phyloP scores from a whole-genome alignment of 2,797 vertebrate species.

The Eulemur coronatus region DNA sequence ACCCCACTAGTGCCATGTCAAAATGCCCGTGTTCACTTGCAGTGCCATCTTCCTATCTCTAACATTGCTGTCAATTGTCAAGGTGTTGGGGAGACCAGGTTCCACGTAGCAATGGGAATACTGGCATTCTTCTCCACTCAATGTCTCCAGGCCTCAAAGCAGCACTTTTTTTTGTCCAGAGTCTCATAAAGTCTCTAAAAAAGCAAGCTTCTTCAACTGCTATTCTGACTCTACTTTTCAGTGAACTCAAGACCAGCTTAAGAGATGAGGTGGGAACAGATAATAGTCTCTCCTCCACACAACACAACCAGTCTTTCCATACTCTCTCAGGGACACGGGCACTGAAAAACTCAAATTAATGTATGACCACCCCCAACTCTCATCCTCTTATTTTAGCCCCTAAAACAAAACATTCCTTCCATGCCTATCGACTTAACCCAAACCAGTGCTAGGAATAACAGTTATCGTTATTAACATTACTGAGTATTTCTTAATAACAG shows the following conservation, averaged over 20 bases:
- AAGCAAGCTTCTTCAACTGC: background rate
- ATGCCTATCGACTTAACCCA: background rate
- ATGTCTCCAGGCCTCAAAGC: background rate
- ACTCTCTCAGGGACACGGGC: background rate
- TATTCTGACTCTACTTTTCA: background rate
- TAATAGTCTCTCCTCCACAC: background rate
- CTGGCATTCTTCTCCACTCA: background rate
- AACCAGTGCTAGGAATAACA: background rate
- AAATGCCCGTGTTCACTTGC: background rate
- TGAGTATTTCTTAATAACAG: conserved; percentile 13
- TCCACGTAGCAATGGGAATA: background rate
- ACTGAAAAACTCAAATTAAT: background rate
- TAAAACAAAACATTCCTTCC: background rate
- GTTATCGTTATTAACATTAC: background rate
- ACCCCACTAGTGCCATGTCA: fast-evolving
- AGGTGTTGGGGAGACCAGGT: background rate
- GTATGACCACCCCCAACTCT: background rate
- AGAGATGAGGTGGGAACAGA: background rate
- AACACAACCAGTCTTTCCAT: background rate
- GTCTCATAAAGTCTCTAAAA: background rate
- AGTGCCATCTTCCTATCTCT: background rate
- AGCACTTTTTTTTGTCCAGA: background rate
- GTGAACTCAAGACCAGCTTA: background rate
- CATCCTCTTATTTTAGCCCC: background rate
- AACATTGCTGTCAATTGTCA: background rate